Evolutionary conservation across 2,888 invertebrate species (phyloP).

Genomic region (Drosophila nr. medialis): DNA sequence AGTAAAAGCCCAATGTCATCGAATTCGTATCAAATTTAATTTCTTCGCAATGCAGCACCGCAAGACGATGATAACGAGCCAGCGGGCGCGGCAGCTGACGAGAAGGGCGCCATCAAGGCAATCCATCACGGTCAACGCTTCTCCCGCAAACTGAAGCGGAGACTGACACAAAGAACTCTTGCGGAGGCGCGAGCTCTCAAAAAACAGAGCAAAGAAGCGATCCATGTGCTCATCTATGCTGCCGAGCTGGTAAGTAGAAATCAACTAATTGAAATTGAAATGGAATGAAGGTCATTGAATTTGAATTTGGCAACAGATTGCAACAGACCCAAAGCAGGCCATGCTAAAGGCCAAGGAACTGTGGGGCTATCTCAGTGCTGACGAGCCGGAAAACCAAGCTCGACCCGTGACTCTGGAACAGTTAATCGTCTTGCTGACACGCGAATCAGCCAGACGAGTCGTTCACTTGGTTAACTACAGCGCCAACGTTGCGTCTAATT

Average conservation of each 20-base stretch:
- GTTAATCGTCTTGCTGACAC: slow-evolving; percentile 89
- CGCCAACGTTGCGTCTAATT: slow-evolving; percentile 86
- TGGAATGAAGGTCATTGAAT: background rate
- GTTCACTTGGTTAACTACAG: slow-evolving; percentile 92
- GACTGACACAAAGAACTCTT: slow-evolving; percentile 91
- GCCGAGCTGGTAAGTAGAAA: slow-evolving; percentile 89
- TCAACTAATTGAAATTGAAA: background rate
- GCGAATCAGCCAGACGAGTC: slow-evolving; percentile 91
- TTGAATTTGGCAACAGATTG: slow-evolving; percentile 86
- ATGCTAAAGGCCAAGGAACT: slow-evolving; percentile 90
- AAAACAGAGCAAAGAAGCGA: slow-evolving; percentile 90
- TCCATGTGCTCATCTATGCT: slow-evolving; percentile 91
- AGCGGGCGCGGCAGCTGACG: slow-evolving; percentile 54
- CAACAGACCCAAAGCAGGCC: slow-evolving; percentile 91
- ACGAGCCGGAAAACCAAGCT: slow-evolving; percentile 94
- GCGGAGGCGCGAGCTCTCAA: slow-evolving; percentile 92
- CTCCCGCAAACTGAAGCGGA: slow-evolving; percentile 90
- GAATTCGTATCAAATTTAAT: slow-evolving; percentile 7
- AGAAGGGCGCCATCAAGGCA: slow-evolving; percentile 88
- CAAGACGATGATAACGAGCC: slow-evolving; percentile 74
- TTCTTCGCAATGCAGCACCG: slow-evolving; percentile 55
- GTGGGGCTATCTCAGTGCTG: slow-evolving; percentile 89
- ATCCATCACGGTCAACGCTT: slow-evolving; percentile 92
- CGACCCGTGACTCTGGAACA: slow-evolving; percentile 92
- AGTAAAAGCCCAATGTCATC: slow-evolving; percentile 10